A percentile compares a stretch with the other conserved stretches of the same genome.
phyloP scores from a whole-genome alignment of 2,797 vertebrate species.

The Sebastes baramenuke region DNA sequence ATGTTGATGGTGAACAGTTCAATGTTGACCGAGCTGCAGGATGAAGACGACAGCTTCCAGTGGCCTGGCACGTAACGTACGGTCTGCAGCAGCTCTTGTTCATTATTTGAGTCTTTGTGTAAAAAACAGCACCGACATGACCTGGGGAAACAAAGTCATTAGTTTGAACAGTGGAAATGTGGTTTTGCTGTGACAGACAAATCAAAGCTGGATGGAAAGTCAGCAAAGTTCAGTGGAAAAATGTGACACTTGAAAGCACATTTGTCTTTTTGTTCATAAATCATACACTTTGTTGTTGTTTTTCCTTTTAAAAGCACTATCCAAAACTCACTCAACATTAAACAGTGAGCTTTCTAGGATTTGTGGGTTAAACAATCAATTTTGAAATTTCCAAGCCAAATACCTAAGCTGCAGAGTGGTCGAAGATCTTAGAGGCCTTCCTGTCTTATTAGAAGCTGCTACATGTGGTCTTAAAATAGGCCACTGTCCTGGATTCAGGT shows the following conservation, averaged over 20 bases:
- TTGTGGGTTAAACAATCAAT: neutral
- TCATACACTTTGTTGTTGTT: neutral
- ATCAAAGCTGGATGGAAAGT: neutral
- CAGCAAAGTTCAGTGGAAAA: neutral
- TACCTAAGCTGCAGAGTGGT: neutral
- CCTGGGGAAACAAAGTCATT: neutral
- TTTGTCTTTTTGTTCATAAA: neutral
- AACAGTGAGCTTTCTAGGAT: neutral
- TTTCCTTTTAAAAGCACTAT: neutral
- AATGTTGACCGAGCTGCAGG: conserved; percentile 27
- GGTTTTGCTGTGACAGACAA: neutral
- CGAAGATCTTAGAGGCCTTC: neutral
- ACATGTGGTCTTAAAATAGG: conserved; percentile 19
- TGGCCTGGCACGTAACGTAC: neutral
- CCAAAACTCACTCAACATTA: neutral
- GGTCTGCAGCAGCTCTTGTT: conserved; percentile 14
- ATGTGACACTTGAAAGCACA: neutral
- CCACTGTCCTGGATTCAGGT: conserved; percentile 22
- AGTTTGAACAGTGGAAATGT: neutral
- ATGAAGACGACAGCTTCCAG: conserved; percentile 30
- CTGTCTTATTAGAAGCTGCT: neutral
- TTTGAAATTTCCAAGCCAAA: neutral
- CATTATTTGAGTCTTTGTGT: conserved; percentile 18
- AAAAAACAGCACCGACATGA: conserved; percentile 34
- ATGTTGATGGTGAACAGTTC: conserved; percentile 25